phyloP scores from a whole-genome alignment of 2,888 invertebrate genomes.

The Drosophila nigricruria region DNA sequence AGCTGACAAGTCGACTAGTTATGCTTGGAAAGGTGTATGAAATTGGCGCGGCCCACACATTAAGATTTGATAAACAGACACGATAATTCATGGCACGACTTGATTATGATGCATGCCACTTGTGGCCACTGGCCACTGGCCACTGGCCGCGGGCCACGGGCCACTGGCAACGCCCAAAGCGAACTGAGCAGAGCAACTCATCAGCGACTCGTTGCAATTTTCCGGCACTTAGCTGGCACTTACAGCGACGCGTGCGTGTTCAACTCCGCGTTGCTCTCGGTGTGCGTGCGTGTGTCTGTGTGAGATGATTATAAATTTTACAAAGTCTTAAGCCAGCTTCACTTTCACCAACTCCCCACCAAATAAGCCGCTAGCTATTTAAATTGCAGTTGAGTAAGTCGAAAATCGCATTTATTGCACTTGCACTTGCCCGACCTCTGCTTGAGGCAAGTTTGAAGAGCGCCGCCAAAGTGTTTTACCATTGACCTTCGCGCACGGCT shows the following conservation, averaged over 20 bases:
- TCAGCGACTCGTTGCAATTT: conserved; percentile 56
- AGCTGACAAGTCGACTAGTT: conserved; percentile 31
- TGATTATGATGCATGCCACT: conserved; percentile 60
- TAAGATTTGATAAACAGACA: conserved; percentile 43
- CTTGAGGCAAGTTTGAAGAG: neutral
- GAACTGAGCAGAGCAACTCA: conserved; percentile 53
- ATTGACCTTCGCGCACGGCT: conserved; percentile 2
- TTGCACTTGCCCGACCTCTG: conserved; percentile 13
- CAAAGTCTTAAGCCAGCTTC: conserved; percentile 19
- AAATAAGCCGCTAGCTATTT: conserved; percentile 34
- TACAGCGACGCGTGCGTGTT: conserved; percentile 69
- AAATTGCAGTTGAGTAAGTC: neutral
- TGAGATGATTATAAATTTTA: conserved; percentile 52
- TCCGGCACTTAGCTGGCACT: conserved; percentile 72
- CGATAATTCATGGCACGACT: conserved; percentile 50
- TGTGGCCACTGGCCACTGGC: conserved; percentile 18
- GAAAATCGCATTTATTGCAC: conserved; percentile 9
- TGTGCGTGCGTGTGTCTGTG: conserved; percentile 10
- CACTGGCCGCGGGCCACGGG: conserved; percentile 8
- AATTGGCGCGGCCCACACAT: conserved; percentile 39
- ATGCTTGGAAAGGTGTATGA: conserved; percentile 23
- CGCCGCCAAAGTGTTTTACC: neutral
- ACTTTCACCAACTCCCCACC: conserved; percentile 50
- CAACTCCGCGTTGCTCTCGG: neutral
- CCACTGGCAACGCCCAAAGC: conserved; percentile 49